Percentiles rank a stretch among this genome's conserved stretches.
phyloP scores from a whole-genome alignment of 1,140 invertebrate genomes.

The Macrocentrus cingulum region DNA sequence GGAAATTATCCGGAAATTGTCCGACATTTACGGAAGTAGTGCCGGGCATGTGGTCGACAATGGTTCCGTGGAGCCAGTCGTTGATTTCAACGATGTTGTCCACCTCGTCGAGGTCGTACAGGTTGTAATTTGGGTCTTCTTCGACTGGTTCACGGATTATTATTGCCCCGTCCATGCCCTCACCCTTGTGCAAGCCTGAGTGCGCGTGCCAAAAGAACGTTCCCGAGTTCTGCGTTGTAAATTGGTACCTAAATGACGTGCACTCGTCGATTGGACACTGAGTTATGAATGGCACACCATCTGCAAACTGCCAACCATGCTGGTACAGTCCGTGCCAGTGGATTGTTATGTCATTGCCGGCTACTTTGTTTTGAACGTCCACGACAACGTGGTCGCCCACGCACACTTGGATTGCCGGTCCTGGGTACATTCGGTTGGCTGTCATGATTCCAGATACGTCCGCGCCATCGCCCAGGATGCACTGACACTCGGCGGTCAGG shows the following conservation, averaged over 20 bases:
- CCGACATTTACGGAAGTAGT: conserved; percentile 57
- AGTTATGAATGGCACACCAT: conserved; percentile 87
- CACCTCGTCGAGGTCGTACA: conserved; percentile 81
- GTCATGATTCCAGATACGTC: conserved; percentile 72
- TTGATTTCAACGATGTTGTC: conserved; percentile 81
- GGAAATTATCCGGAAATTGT: conserved; percentile 24
- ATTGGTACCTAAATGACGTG: conserved; percentile 83
- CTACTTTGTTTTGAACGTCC: conserved; percentile 80
- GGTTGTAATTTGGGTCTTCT: conserved; percentile 70
- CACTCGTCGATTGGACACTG: conserved; percentile 87
- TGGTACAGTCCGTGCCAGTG: conserved; percentile 90
- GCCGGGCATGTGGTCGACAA: conserved; percentile 76
- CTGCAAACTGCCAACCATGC: conserved; percentile 80
- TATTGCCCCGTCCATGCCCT: conserved; percentile 83
- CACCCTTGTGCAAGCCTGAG: conserved; percentile 80
- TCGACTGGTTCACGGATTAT: conserved; percentile 75
- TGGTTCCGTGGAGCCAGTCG: conserved; percentile 83
- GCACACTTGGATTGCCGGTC: conserved; percentile 85
- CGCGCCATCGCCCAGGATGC: conserved; percentile 79
- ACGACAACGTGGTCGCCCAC: conserved; percentile 82
- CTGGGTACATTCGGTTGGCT: conserved; percentile 82
- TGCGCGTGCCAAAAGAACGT: conserved; percentile 93
- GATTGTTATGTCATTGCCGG: conserved; percentile 77
- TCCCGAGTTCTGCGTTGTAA: conserved; percentile 70
- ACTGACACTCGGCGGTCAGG: conserved; percentile 76